phyloP scores from a whole-genome alignment of 2,888 invertebrate genomes.

The Yponomeuta plumbellus region DNA sequence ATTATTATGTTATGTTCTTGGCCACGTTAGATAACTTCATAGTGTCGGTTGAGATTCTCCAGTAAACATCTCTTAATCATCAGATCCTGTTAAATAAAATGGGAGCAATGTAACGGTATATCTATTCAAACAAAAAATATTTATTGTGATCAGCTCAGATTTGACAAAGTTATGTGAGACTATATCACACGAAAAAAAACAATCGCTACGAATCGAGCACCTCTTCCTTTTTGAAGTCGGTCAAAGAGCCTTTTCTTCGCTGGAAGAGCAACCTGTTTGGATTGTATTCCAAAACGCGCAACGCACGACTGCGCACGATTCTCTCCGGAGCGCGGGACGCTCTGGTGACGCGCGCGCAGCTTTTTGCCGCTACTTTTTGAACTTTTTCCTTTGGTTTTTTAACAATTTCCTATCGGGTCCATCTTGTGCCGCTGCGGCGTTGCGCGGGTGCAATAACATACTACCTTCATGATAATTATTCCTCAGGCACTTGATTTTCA shows the following conservation, averaged over 20 bases:
- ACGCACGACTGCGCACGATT: constrained; percentile 12
- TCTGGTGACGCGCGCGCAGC: background rate
- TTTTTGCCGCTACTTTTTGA: background rate
- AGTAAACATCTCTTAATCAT: too few relatives aligned
- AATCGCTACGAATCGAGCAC: background rate
- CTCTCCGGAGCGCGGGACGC: constrained; percentile 14
- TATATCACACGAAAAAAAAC: too few relatives aligned
- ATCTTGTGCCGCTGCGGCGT: background rate
- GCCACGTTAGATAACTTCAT: too few relatives aligned
- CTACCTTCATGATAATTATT: too few relatives aligned
- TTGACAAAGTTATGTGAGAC: too few relatives aligned
- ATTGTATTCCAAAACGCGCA: constrained; percentile 10
- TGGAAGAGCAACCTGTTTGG: constrained; percentile 14
- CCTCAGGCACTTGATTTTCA: too few relatives aligned
- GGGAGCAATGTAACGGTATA: too few relatives aligned
- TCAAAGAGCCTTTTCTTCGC: background rate
- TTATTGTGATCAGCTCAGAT: too few relatives aligned
- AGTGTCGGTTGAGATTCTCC: too few relatives aligned
- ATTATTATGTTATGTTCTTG: too few relatives aligned
- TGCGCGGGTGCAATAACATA: background rate
- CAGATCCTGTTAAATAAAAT: too few relatives aligned
- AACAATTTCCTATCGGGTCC: constrained; percentile 11
- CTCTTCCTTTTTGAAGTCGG: background rate
- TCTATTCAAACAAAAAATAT: too few relatives aligned
- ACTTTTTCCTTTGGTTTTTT: constrained; percentile 9